These are phyloP conservation scores for Bothrops alternatus DNA, from an alignment of 2,797 vertebrate genomes.

Conservation along the genomic window DNA sequence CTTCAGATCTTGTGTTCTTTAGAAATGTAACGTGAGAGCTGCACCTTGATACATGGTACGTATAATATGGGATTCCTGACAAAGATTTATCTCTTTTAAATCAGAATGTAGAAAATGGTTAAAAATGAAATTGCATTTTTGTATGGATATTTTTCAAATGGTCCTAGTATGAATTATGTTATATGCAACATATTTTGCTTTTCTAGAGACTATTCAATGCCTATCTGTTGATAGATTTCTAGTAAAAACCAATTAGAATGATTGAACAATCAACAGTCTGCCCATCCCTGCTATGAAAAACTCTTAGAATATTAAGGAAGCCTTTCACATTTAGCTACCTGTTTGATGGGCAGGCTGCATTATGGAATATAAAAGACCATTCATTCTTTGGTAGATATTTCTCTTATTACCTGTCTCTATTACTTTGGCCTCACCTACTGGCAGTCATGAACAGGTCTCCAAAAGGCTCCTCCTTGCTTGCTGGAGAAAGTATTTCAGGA, in stretches of 20 bases:
- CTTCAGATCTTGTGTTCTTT: background rate
- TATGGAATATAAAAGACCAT: background rate
- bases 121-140: background rate
- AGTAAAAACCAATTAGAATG: background rate
- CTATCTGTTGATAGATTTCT: background rate
- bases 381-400: background rate
- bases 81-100: background rate
- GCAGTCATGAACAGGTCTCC: background rate
- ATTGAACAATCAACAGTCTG: background rate
- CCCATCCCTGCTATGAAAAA: background rate
- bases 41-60: background rate
- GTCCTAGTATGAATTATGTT: background rate
- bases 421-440: background rate
- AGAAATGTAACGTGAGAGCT: background rate
- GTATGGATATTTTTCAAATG: background rate
- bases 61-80: background rate
- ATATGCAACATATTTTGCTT: background rate
- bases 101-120: background rate
- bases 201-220: background rate
- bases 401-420: slow-evolving; percentile 3
- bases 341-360: background rate
- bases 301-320: background rate
- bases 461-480: background rate
- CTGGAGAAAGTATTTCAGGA: background rate
- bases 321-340: background rate